Evolutionary conservation across 2,888 invertebrate genomes (phyloP), one percentile per base, ranked within the genome.

Genomic region (Leptopterna dolabrata): DNA sequence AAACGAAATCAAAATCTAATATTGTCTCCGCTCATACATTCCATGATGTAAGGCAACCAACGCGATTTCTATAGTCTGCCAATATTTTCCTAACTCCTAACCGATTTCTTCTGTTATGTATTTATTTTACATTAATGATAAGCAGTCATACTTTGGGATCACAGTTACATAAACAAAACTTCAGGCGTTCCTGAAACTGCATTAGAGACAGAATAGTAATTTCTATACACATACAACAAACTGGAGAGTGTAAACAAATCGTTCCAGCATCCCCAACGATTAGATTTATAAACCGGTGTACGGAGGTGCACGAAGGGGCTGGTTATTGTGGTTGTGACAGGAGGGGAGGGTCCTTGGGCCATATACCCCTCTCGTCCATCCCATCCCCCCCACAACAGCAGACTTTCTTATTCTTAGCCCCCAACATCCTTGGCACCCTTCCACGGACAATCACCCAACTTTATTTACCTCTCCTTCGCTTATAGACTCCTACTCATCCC

Each of bases 361-460:
- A 86, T 63, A 86, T 86, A 78, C 78, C 86, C 86, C 86, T 55
- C 86, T 63, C 78, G 27, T n/a, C 55, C 45, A 16, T 30, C 36
- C 76, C 24, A 76, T 16, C 76, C 6, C n/a, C 27, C 81, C 14
- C 19, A 6, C 43, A 19, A 41, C 55, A 30, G n/a, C 85, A 41
- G 86, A 86, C 86, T 86, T 86, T 86, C 86, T 86, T 86, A 86
- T 86, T 86, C 86, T 86, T 86, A 78, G 86, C 86, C 70, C n/a
- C 83, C 78, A 86, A 86, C 86, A 86, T 86, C 86, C 86, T 86
- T 86, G 86, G 86, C 86, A 86, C 86, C 86, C 86, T 86, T 86
- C 86, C 86, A 86, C 86, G 86, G 76, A 86, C 86, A 86, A 86
- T 86, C 86, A 86, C 86, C 86, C 86, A 86, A 86, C 86, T 86